Conservation (phyloP, 1,140 invertebrate genomes). For the Panagrolaimus sp. region DNA sequence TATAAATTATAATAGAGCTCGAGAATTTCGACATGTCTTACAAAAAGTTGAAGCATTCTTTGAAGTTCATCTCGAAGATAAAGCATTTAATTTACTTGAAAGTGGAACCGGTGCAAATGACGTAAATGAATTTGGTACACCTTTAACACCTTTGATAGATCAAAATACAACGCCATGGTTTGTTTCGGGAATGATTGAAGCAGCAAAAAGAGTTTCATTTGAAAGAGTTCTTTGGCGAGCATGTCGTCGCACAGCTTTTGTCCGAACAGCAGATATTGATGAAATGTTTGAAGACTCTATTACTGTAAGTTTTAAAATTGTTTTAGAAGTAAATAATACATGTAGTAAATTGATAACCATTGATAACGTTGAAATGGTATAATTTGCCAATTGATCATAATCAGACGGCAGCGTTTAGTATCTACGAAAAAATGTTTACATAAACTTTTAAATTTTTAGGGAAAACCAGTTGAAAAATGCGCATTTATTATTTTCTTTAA, state of each 20-base stretch:
- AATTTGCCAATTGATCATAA: too few relatives aligned
- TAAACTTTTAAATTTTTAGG: slow-evolving; percentile 62
- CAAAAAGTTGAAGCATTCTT: slow-evolving; percentile 56
- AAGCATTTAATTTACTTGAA: slow-evolving; percentile 46
- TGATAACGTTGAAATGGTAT: too few relatives aligned
- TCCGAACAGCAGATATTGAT: slow-evolving; percentile 71
- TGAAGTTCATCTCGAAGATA: slow-evolving; percentile 50
- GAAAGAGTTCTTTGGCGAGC: slow-evolving; percentile 97
- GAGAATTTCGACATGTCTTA: slow-evolving; percentile 42
- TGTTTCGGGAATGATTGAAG: slow-evolving; percentile 63
- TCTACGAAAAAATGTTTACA: slow-evolving; percentile 4
- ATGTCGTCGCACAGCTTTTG: slow-evolving; percentile 78
- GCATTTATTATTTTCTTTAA: slow-evolving; percentile 99
- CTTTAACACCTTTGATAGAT: slow-evolving; percentile 37
- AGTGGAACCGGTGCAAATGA: slow-evolving; percentile 32
- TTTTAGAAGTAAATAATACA: not conserved
- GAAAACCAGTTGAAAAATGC: slow-evolving; percentile 83
- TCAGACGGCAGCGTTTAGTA: too few relatives aligned
- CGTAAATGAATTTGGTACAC: slow-evolving; percentile 26
- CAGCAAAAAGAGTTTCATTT: slow-evolving; percentile 87
- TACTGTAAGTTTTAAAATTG: slow-evolving; percentile 68
- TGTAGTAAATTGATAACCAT: too few relatives aligned
- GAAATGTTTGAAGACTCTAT: slow-evolving; percentile 84
- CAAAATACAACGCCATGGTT: slow-evolving; percentile 42
- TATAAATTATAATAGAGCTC: slow-evolving; percentile 49